Evolutionary conservation across 2,113 vertebrate genomes (phyloP), one percentile per base, ranked within the genome.

Genomic region (Strigops habroptila): DNA sequence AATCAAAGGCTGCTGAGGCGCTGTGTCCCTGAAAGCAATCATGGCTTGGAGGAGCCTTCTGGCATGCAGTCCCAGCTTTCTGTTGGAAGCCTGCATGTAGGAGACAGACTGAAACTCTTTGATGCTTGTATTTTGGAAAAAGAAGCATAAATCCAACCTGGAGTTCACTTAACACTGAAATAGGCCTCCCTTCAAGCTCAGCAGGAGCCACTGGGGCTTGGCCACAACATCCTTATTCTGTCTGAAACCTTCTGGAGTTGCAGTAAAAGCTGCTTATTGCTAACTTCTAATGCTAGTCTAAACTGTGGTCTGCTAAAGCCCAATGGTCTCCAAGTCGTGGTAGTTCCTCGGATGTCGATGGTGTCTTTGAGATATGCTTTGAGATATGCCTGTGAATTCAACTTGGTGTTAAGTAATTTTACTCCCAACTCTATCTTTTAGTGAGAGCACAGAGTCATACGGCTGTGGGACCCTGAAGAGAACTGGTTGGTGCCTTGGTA

Each of bases 121-220:
- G 52, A 67, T 84, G 22, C 52, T 46, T 89, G 0, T 49, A 23
- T 76, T 89, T 44, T 67, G n/a, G 62, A 53, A 59, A 53, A 82
- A 82, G 25, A 49, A 21, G 46, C 37, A 67, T 71, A 90, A 73
- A 81, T 73, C 35, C 43, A 44, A 0, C 9, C 48, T 78, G 39
- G 27, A 35, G 11, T 84, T 84, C 31, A 12, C 48, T 57, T 52
- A 63, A 46, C n/a, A 62, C 71, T 89, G 73, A 59, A 76, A 53
- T 39, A 68, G 24, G 30, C 18, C 52, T 86, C 43, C 6, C 12
- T 77, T 52, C 57, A 73, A 86, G 31, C 48, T 63, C 64, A n/a
- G 28, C 63, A 2, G 2, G 52, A 89, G 63, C 63, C 67, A 80
- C 5, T 0, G 0, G 18, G 25, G 27, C 25, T 62, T 43, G 41